phyloP scores from a whole-genome alignment of 2,797 vertebrate species.

The Podargus strigoides region DNA sequence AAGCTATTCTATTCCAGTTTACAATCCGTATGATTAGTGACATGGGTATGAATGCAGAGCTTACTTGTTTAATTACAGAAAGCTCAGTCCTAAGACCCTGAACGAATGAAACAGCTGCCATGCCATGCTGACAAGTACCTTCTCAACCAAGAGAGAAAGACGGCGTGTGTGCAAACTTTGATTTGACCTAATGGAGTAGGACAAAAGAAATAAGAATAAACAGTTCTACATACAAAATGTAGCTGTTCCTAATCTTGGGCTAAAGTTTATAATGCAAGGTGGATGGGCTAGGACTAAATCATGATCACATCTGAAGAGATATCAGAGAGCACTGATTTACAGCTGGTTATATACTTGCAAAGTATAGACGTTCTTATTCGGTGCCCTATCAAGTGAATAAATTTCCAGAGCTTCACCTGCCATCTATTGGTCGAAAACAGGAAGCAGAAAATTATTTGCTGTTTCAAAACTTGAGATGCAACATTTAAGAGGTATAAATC shows the following conservation, averaged over 20 bases:
- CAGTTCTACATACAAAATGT: background rate
- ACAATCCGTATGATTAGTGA: background rate
- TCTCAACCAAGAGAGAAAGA: background rate
- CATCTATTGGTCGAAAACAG: slow-evolving; percentile 46
- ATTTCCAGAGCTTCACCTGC: slow-evolving; percentile 44
- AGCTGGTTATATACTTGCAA: background rate
- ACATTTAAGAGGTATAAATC: background rate
- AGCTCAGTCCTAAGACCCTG: background rate
- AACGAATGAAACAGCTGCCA: background rate
- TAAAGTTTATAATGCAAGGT: background rate
- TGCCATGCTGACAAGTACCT: background rate
- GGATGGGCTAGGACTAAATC: background rate
- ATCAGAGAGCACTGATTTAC: background rate
- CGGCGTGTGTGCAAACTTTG: accelerated
- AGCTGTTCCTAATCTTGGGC: background rate
- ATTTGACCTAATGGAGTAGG: background rate
- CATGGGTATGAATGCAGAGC: background rate
- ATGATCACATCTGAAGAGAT: background rate
- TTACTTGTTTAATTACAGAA: background rate
- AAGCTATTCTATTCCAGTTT: background rate
- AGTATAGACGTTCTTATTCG: background rate
- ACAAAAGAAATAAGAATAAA: background rate
- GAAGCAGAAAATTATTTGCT: background rate
- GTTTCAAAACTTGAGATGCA: background rate
- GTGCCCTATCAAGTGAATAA: background rate